A percentile compares a stretch with the other conserved stretches of the same genome.
These are phyloP conservation scores for Origma solitaria DNA, from an alignment of 2,113 vertebrate species.

Conservation along the genomic window DNA sequence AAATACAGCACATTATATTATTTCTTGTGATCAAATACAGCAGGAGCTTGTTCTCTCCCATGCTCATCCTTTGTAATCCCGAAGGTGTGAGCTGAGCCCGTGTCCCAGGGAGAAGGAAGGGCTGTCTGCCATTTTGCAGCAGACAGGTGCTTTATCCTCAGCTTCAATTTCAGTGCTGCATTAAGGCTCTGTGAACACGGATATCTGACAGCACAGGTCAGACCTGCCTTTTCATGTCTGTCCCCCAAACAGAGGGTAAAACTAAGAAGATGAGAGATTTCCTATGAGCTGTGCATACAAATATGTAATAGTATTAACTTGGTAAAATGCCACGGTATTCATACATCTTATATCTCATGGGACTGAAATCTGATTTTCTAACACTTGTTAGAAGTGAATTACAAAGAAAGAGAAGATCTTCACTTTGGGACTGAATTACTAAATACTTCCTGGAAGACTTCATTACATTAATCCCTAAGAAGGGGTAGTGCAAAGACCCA, in stretches of 20 bases:
- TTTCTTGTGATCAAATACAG: not conserved
- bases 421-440: conserved; percentile 48
- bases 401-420: conserved; percentile 61
- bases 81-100: not conserved
- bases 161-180: conserved; percentile 37
- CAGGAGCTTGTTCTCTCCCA: not conserved
- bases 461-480: conserved; percentile 1
- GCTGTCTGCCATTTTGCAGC: not conserved
- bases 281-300: conserved; percentile 10
- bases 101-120: not conserved
- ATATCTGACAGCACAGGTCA: conserved; percentile 27
- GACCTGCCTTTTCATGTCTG: conserved; percentile 38
- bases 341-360: conserved; percentile 14
- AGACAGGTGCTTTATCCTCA: not conserved
- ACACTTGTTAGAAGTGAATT: conserved; percentile 68
- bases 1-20: not conserved
- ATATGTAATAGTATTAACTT: conserved; percentile 41
- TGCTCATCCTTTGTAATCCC: not conserved
- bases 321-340: conserved; percentile 36
- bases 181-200: conserved; percentile 28
- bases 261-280: conserved; percentile 4
- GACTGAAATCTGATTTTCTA: conserved; percentile 67
- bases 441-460: not conserved
- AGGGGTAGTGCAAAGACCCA: not conserved
- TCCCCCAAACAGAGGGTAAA: conserved; percentile 14